Evolutionary conservation across 2,113 vertebrate genomes (phyloP).

Genomic region (Brachypteracias leptosomus): DNA sequence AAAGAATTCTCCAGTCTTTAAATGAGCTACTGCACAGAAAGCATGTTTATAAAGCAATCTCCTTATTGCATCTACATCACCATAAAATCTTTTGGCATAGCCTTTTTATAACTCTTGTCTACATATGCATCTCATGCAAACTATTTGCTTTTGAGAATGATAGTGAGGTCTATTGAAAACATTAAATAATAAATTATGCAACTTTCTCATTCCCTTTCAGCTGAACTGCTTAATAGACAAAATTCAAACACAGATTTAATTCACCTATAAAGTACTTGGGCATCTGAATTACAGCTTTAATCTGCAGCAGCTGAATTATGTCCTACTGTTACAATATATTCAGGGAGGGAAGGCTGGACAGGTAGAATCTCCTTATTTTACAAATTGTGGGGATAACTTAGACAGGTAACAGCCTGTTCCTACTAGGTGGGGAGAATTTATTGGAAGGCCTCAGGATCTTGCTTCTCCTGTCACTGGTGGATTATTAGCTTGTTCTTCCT

Average conservation of each 20-base stretch:
- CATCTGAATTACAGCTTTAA: conserved; percentile 50
- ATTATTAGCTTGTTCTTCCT: not conserved
- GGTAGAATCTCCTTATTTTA: conserved; percentile 15
- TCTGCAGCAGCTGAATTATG: conserved; percentile 46
- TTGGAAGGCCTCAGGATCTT: not conserved
- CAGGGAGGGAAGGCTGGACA: not conserved
- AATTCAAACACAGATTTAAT: conserved; percentile 34
- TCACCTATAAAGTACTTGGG: conserved; percentile 21
- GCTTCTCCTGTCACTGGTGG: not conserved
- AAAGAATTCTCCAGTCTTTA: not conserved
- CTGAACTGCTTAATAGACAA: conserved; percentile 31
- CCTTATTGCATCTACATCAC: not conserved
- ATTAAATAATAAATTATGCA: conserved; percentile 18
- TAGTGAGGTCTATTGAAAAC: conserved; percentile 3
- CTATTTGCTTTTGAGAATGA: conserved; percentile 11
- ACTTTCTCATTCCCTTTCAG: conserved; percentile 10
- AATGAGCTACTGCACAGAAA: not conserved
- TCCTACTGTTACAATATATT: conserved; percentile 20
- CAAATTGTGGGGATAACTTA: not conserved
- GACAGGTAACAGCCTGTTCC: conserved; percentile 21
- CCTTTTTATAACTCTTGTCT: conserved; percentile 15
- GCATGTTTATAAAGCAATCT: not conserved
- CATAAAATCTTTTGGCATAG: not conserved
- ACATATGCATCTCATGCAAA: not conserved
- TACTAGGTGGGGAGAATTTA: conserved; percentile 8